These are phyloP conservation scores for Chironomus tentans DNA, from an alignment of 2,888 invertebrate species.

Conservation along the genomic window DNA sequence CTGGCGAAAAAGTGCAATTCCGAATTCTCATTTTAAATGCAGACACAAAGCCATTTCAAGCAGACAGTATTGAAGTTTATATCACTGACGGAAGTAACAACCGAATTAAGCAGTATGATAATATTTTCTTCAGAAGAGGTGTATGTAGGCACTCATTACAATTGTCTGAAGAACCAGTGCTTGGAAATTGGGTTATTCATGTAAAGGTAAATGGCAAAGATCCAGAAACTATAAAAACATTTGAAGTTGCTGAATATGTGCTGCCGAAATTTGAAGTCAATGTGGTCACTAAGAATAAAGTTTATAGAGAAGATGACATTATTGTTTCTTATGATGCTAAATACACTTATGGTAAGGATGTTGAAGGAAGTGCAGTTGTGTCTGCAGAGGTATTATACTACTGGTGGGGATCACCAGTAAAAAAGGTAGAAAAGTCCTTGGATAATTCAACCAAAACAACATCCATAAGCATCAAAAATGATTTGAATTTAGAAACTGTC, in stretches of 20 bases:
- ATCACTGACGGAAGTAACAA: too few species aligned
- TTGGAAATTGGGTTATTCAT: conserved; percentile 81
- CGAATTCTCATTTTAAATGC: too few species aligned
- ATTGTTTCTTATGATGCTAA: conserved; percentile 71
- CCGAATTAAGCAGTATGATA: too few species aligned
- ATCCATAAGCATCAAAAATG: conserved; percentile 64
- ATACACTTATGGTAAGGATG: conserved; percentile 77
- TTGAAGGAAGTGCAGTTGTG: conserved; percentile 75
- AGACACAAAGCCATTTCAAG: too few species aligned
- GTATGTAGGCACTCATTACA: conserved; percentile 66
- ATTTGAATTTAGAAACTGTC: conserved; percentile 64
- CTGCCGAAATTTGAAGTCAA: conserved; percentile 88
- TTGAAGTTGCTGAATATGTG: conserved; percentile 80
- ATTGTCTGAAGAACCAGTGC: conserved; percentile 70
- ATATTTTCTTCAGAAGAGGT: conserved; percentile 41
- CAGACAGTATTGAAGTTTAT: too few species aligned
- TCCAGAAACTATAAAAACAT: conserved; percentile 31
- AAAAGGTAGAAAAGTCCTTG: conserved; percentile 68
- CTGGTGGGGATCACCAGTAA: conserved; percentile 52
- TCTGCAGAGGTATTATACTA: conserved; percentile 74
- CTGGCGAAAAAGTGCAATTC: too few species aligned
- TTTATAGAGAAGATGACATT: conserved; percentile 69
- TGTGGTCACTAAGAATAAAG: conserved; percentile 68
- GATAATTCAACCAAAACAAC: conserved; percentile 49
- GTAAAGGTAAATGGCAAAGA: conserved; percentile 44